phyloP scores from a whole-genome alignment of 2,888 invertebrate species.

The Rhingia campestris region DNA sequence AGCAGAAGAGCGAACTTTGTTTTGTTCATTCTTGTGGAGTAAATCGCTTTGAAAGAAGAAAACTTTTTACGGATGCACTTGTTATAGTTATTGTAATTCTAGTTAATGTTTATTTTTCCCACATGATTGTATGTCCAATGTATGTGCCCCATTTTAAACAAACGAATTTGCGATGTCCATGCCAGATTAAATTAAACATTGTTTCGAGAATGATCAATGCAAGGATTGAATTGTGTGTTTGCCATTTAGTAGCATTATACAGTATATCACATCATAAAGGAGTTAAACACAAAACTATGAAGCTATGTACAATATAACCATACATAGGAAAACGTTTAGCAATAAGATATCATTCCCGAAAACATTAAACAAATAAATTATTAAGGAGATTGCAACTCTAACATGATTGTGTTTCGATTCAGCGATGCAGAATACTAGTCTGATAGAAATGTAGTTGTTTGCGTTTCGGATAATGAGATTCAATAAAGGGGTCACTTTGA shows the following conservation, averaged over 20 bases:
- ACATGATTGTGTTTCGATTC: conserved; percentile 30
- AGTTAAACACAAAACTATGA: no score
- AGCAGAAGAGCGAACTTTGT: conserved; percentile 8
- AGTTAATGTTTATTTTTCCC: conserved; percentile 40
- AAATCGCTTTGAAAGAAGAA: conserved; percentile 12
- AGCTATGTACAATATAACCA: conserved; percentile 4
- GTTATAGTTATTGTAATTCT: conserved; percentile 65
- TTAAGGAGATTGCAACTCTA: conserved; percentile 14
- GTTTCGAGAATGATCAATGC: conserved; percentile 26
- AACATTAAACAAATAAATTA: conserved; percentile 5
- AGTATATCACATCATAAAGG: conserved; percentile 31
- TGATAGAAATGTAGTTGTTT: conserved; percentile 20
- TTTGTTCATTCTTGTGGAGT: conserved; percentile 21
- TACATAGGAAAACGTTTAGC: conserved; percentile 47
- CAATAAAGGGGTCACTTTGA: conserved; percentile 45
- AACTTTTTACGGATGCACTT: conserved; percentile 53
- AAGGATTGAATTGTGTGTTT: conserved; percentile 17
- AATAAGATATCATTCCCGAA: conserved; percentile 67
- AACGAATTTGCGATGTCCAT: conserved; percentile 18
- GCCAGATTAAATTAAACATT: conserved; percentile 29
- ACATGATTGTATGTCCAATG: conserved; percentile 36
- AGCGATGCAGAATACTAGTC: conserved; percentile 39
- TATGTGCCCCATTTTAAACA: conserved; percentile 6
- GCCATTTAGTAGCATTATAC: conserved; percentile 8
- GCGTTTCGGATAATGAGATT: conserved; percentile 26